A percentile compares a stretch with the other conserved stretches of the same genome.
These are phyloP conservation scores for Laticauda laticaudata DNA, from an alignment of 2,113 vertebrate species.

Conservation along the genomic window DNA sequence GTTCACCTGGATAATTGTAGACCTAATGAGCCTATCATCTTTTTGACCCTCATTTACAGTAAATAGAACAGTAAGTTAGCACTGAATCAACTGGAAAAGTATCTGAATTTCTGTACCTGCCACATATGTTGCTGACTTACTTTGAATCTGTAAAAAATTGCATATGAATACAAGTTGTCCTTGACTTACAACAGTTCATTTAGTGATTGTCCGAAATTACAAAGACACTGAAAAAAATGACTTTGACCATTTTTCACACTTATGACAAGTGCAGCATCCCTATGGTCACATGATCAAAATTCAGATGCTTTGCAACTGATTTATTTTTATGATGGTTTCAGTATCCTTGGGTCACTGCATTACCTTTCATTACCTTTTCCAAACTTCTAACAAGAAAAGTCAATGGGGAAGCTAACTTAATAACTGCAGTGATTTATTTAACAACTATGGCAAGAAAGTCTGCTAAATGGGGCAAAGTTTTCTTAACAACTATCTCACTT, in stretches of 20 bases:
- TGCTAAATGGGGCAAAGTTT: background rate
- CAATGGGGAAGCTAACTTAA: background rate
- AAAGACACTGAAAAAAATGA: background rate
- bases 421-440: background rate
- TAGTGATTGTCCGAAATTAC: background rate
- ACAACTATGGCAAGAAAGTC: background rate
- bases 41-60: background rate
- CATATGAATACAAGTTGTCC: background rate
- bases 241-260: background rate
- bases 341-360: background rate
- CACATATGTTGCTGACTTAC: background rate
- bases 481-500: background rate
- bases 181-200: background rate
- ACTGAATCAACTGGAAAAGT: background rate
- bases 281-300: background rate
- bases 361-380: background rate
- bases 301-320: background rate
- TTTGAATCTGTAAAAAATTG: background rate
- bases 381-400: background rate
- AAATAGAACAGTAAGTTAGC: background rate
- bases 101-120: background rate
- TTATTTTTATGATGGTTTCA: background rate
- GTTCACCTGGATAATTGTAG: background rate
- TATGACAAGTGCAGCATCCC: background rate
- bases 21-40: background rate